Conservation (phyloP, 2,888 invertebrate genomes). For the Pyrrhosoma nymphula region DNA sequence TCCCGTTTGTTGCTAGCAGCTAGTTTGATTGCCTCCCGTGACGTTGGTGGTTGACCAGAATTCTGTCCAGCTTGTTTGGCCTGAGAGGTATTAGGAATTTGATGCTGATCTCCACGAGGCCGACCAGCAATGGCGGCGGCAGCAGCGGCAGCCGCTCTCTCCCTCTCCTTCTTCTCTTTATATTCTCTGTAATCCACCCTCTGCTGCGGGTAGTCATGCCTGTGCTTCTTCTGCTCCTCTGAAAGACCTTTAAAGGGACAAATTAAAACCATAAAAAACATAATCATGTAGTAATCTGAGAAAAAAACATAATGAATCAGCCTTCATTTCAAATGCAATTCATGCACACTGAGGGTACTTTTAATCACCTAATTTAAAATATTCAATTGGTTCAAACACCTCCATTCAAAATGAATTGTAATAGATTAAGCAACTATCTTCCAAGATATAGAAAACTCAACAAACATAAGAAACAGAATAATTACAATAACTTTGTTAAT, state of each 20-base stretch:
- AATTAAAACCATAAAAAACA: too few relatives aligned
- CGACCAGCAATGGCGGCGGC: slow-evolving; percentile 48
- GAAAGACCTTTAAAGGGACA: neutral
- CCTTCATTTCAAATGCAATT: too few relatives aligned
- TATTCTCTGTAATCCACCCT: slow-evolving; percentile 81
- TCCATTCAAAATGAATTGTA: too few relatives aligned
- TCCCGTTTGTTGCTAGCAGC: slow-evolving; percentile 56
- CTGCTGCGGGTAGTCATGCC: slow-evolving; percentile 40
- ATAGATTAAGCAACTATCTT: too few relatives aligned
- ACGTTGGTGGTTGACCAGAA: slow-evolving; percentile 21
- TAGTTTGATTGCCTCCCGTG: slow-evolving; percentile 62
- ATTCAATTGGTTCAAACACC: too few relatives aligned
- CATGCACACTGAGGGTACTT: too few relatives aligned
- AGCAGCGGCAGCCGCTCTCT: slow-evolving; percentile 76
- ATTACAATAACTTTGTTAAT: too few relatives aligned
- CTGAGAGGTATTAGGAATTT: slow-evolving; percentile 48
- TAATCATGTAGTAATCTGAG: too few relatives aligned
- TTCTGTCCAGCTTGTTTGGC: neutral
- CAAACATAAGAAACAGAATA: too few relatives aligned
- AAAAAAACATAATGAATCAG: too few relatives aligned
- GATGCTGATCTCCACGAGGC: slow-evolving; percentile 55
- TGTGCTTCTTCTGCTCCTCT: slow-evolving; percentile 68
- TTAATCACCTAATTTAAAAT: too few relatives aligned
- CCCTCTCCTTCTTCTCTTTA: slow-evolving; percentile 83
- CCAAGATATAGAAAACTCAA: too few relatives aligned